Base-by-base conservation (phyloP, 2,888 invertebrate species). In the Ophonus ardosiacus region DNA sequence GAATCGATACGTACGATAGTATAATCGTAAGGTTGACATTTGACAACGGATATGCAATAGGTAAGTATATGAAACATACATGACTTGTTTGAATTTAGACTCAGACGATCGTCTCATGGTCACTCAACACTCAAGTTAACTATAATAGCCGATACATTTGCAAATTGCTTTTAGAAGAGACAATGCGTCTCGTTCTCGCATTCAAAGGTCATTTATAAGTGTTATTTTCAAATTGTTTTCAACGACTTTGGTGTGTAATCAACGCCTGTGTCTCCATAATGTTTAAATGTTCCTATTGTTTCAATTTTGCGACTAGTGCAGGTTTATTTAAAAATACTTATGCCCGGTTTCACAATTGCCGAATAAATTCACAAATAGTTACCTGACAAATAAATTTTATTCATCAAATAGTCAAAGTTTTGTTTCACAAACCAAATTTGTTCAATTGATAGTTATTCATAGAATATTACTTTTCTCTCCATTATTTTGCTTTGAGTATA, bases 121-220 rank as follows among this genome's bases (percentile, higher is more conserved):
- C 59, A 61, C 61, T 31, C 21, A 61, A 31, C 59, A 61, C 61
- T 31, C 21, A 61, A 31, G 76, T 76, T 57, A 57, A 57, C 31
- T 51, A 83, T 83, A 83, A 76, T 84, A 84, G 84, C 21, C 65
- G 84, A 84, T 78, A 84, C 65, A 84, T 78, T 84, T 84, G 84
- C 78, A 84, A 84, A 84, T 84, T 84, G 65, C 84, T 56, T 63
- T 65, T 63, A 21, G 78, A 84, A 84, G 78, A 78, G 84, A 84
- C 84, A 84, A 84, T 84, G 78, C 24, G 84, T 76, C 83, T 83
- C 71, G 74, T 59, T 18, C 57, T 18, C 61, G 40, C 40, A 71
- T 40, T 83, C 43, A 84, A 78, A 84, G 84, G 84, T 84, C 84
- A 78, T 61, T 63, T 78, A 56, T 78, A 57, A 56, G 56, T 78